A percentile compares a stretch with the other conserved stretches of the same genome.
Evolutionary conservation across 2,888 invertebrate genomes (phyloP).

Genomic region (Polietes domitor): DNA sequence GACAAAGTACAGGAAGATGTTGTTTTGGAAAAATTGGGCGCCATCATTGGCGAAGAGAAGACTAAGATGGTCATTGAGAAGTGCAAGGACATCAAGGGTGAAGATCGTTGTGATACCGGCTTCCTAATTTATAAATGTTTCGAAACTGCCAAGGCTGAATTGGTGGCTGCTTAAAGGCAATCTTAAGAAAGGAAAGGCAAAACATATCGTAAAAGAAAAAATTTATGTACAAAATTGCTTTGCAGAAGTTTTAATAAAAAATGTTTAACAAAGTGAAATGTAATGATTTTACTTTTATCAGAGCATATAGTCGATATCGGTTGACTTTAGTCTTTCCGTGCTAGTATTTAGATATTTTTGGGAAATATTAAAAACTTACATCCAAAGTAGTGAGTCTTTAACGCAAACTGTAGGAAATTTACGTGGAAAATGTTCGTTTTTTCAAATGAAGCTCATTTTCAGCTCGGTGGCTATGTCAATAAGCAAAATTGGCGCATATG

Average conservation of each 20-base stretch:
- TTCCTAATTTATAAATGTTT: conserved; percentile 72
- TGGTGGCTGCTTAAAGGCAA: conserved; percentile 7
- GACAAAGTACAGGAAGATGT: conserved; percentile 72
- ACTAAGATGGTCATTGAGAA: conserved; percentile 67
- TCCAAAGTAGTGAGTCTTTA: no score
- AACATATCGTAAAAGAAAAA: no score
- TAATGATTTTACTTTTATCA: no score
- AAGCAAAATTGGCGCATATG: no score
- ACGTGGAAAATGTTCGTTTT: no score
- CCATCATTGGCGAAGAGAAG: conserved; percentile 69
- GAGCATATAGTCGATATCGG: no score
- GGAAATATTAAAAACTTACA: no score
- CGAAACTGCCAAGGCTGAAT: conserved; percentile 65
- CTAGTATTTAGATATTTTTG: no score
- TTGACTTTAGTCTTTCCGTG: no score
- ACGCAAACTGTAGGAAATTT: no score
- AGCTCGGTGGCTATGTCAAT: no score
- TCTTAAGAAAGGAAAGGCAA: neutral
- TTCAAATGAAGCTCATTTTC: no score
- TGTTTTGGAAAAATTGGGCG: conserved; percentile 68
- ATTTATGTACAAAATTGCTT: neutral
- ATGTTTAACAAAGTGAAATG: neutral
- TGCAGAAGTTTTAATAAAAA: neutral
- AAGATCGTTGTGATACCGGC: conserved; percentile 74
- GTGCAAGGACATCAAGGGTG: conserved; percentile 70